Evolutionary conservation across 2,797 vertebrate genomes (phyloP), one percentile per base, ranked within the genome.

Genomic region (Threskiornis aethiopicus): DNA sequence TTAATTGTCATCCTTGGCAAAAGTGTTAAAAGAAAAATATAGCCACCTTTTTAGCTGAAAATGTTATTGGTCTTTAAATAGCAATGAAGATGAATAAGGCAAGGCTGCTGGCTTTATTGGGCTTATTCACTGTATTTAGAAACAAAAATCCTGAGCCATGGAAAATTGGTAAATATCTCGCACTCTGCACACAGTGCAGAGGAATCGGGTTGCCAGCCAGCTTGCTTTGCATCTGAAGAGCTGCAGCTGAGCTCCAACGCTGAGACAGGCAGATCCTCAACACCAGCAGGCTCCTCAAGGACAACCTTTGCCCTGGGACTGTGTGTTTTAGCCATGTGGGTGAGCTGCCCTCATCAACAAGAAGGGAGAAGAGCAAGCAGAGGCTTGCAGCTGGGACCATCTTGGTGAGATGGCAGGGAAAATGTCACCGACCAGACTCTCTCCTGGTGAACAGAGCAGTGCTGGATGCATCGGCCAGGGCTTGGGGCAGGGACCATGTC

Each of bases 361-460:
- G n/a, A 73, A 80, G 46, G 80, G n/a, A 57, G 13, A 71, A 73
- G 44, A 28, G 70, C 37, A 59, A 58, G 8, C 1, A 22, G 78
- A 46, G 21, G 15, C n/a, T 54, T 0, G 2, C 29, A 67, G 29
- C 33, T 35, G 66, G 33, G 54, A 42, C 13, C 4, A 1, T 15
- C 6, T 12, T 55, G 49, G 46, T 65, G 76, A 67, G 13, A 2
- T 0, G 0, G 35, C 46, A 57, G 28, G 59, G 51, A 31, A 82
- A 57, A 64, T 21, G 28, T 25, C 58, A 37, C 6, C 9, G 61
- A 9, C 5, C 21, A 41, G 13, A 2, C 7, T 51, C 9, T 31
- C 9, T 77, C 18, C 21, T 47, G 49, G 21, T 9, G 59, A 76
- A 6, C 13, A 5, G 47, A 20, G 61, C 46, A 9, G 44, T 29